These are phyloP conservation scores for Thymelicus acteon DNA, from an alignment of 2,888 invertebrate species.

Conservation along the genomic window DNA sequence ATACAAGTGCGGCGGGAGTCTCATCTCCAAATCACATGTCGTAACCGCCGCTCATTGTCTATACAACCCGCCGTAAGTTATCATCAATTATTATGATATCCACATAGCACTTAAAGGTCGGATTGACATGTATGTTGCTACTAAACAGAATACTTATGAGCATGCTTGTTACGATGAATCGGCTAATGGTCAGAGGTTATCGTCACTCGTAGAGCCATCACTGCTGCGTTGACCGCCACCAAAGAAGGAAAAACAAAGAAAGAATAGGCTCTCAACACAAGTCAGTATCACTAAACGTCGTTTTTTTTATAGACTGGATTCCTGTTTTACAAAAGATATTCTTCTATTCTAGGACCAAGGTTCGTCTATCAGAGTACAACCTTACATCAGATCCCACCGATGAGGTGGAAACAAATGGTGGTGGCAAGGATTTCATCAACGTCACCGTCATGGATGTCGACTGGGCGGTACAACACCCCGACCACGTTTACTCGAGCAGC, in stretches of 20 bases:
- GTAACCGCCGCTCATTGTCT: slow-evolving; percentile 45
- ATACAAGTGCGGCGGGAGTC: slow-evolving; percentile 23
- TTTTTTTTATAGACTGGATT: too few relatives aligned
- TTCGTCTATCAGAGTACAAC: slow-evolving; percentile 58
- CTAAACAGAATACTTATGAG: too few relatives aligned
- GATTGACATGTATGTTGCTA: too few relatives aligned
- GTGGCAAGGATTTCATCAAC: slow-evolving; percentile 57
- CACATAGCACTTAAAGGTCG: too few relatives aligned
- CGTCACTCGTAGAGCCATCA: too few relatives aligned
- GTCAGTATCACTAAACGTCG: too few relatives aligned
- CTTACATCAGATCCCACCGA: slow-evolving; percentile 57
- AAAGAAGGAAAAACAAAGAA: too few relatives aligned
- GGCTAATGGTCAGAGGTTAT: too few relatives aligned
- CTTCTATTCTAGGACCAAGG: slow-evolving; percentile 9
- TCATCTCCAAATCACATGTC: slow-evolving; percentile 10
- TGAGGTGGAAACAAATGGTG: slow-evolving; percentile 49
- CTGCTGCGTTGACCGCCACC: too few relatives aligned
- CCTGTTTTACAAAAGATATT: not conserved
- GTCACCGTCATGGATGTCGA: slow-evolving; percentile 58
- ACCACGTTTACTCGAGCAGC: slow-evolving; percentile 24
- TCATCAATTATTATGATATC: too few relatives aligned
- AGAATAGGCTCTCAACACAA: too few relatives aligned
- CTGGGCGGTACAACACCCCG: slow-evolving; percentile 56
- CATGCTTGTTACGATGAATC: too few relatives aligned
- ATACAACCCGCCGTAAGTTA: slow-evolving; percentile 41